Evolutionary conservation across 2,888 invertebrate species (phyloP).

Genomic region (Drosophila mercatorum): DNA sequence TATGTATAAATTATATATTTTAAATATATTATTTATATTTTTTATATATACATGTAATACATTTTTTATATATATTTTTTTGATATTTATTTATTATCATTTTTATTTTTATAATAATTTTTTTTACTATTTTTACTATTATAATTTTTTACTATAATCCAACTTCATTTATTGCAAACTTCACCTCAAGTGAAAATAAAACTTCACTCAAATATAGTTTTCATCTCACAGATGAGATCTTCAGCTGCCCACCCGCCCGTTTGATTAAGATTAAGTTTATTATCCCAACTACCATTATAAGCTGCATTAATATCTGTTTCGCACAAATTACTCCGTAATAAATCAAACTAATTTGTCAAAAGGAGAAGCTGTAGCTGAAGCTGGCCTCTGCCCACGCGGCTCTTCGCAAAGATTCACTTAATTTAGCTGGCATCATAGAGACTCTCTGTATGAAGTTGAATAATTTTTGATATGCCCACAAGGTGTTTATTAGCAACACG

Average conservation of each 20-base stretch:
- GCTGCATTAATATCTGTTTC: slow-evolving; percentile 6
- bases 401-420: slow-evolving; percentile 35
- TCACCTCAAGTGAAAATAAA: background rate
- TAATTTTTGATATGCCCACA: slow-evolving; percentile 72
- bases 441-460: slow-evolving; percentile 58
- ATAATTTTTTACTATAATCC: too few relatives aligned
- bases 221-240: background rate
- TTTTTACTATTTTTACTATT: too few relatives aligned
- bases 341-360: slow-evolving; percentile 51
- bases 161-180: too few relatives aligned
- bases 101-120: too few relatives aligned
- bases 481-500: slow-evolving; percentile 77
- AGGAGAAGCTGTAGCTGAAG: background rate
- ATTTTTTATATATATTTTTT: too few relatives aligned
- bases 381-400: background rate
- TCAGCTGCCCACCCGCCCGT: background rate
- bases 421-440: slow-evolving; percentile 25
- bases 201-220: background rate
- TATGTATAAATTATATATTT: too few relatives aligned
- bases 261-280: slow-evolving; percentile 2
- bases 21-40: too few relatives aligned
- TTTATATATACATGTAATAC: too few relatives aligned
- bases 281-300: background rate
- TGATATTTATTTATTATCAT: too few relatives aligned
- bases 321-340: slow-evolving; percentile 3